Percentiles rank a stretch among this genome's conserved stretches.
Conservation (phyloP, 2,113 vertebrate species). For the Phainopepla nitens region DNA sequence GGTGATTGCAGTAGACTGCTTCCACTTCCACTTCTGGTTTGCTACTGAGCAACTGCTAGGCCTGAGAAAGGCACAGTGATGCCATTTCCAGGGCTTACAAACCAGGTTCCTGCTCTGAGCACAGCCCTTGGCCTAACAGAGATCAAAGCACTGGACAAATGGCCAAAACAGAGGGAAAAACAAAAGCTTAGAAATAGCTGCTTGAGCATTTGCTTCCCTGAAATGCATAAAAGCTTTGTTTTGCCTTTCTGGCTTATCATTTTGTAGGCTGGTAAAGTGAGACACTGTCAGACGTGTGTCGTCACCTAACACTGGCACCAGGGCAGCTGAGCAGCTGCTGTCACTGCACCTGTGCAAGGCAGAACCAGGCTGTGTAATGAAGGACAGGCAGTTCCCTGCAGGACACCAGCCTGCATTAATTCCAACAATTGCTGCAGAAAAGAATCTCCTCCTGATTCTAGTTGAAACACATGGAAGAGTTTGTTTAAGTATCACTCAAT, state of each 20-base stretch:
- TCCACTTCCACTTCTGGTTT: not conserved
- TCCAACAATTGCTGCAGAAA: not conserved
- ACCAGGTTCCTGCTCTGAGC: not conserved
- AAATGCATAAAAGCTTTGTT: not conserved
- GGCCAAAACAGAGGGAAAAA: not conserved
- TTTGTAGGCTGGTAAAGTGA: not conserved
- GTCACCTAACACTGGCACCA: not conserved
- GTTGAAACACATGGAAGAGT: not conserved
- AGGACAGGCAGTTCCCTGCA: not conserved
- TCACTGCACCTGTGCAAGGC: not conserved
- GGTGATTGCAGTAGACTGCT: not conserved
- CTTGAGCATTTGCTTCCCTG: not conserved
- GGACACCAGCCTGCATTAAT: not conserved
- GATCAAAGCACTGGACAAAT: not conserved
- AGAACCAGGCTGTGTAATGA: accelerated
- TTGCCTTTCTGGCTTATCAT: not conserved
- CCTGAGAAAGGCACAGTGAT: not conserved
- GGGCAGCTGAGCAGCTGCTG: not conserved
- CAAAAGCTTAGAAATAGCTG: not conserved
- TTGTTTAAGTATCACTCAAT: not conserved
- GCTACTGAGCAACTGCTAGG: not conserved
- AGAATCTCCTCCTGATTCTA: not conserved
- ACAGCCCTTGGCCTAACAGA: not conserved
- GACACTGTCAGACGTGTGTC: not conserved
- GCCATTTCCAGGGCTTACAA: not conserved